Evolutionary conservation across 2,888 invertebrate species (phyloP).

Genomic region (Stenoptilia bipunctidactyla): DNA sequence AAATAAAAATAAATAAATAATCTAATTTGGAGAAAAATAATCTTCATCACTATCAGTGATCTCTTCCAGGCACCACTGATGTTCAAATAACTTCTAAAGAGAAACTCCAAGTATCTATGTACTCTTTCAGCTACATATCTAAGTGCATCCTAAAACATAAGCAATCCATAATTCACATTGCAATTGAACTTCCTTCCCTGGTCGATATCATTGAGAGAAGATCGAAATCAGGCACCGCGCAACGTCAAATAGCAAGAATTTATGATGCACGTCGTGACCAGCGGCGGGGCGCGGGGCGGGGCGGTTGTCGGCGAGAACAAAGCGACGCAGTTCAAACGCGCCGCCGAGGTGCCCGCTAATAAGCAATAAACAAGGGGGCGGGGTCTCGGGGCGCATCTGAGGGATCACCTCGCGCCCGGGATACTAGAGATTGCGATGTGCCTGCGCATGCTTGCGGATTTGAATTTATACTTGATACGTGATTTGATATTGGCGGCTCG

Average conservation of each 20-base stretch:
- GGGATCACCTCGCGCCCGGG: slow-evolving; percentile 55
- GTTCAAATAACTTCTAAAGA: too few relatives aligned
- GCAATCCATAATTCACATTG: slow-evolving; percentile 32
- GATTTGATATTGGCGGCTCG: background rate
- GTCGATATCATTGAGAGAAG: slow-evolving; percentile 54
- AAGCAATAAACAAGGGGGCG: slow-evolving; percentile 72
- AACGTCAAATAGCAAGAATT: slow-evolving; percentile 66
- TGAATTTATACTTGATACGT: slow-evolving; percentile 1
- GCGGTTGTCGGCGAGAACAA: slow-evolving; percentile 59
- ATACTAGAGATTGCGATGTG: slow-evolving; percentile 23
- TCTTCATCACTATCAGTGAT: too few relatives aligned
- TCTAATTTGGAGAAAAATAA: too few relatives aligned
- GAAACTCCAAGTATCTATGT: too few relatives aligned
- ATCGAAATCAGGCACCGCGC: slow-evolving; percentile 57
- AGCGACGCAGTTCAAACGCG: slow-evolving; percentile 61
- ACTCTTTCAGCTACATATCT: too few relatives aligned
- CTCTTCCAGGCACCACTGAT: too few relatives aligned
- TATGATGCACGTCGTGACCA: slow-evolving; percentile 64
- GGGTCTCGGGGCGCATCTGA: slow-evolving; percentile 59
- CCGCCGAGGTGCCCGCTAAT: slow-evolving; percentile 63
- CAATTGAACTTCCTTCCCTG: slow-evolving; percentile 47
- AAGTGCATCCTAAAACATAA: too few relatives aligned
- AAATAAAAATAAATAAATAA: too few relatives aligned
- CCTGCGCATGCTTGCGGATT: slow-evolving; percentile 16
- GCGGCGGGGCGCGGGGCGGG: slow-evolving; percentile 23